phyloP scores from a whole-genome alignment of 2,888 invertebrate species.

The Pollenia angustigena region DNA sequence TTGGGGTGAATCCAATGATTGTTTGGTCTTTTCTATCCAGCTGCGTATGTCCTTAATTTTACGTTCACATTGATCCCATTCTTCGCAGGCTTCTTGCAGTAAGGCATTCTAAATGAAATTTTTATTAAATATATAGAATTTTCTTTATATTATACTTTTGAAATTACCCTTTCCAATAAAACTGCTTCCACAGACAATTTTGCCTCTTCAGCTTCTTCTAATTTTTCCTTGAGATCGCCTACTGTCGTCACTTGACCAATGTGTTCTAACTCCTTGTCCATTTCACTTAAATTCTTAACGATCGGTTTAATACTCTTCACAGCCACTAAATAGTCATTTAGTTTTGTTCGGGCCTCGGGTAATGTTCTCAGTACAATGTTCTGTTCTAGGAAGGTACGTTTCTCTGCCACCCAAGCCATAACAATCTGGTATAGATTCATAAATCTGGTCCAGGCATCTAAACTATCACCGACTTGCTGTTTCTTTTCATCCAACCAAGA shows the following conservation, averaged over 20 bases:
- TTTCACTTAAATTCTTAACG: conserved; percentile 94
- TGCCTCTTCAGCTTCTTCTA: conserved; percentile 93
- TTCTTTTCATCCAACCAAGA: conserved; percentile 93
- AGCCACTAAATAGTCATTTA: conserved; percentile 94
- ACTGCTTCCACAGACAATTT: conserved; percentile 93
- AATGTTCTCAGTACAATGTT: conserved; percentile 91
- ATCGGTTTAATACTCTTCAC: conserved; percentile 95
- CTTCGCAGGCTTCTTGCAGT: conserved; percentile 95
- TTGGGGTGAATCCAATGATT: conserved; percentile 91
- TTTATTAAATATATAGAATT: neutral
- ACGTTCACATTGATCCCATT: conserved; percentile 98
- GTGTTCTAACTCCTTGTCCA: conserved; percentile 94
- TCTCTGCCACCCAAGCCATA: conserved; percentile 93
- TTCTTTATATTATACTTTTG: neutral
- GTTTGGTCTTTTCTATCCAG: conserved; percentile 95
- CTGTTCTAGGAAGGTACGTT: conserved; percentile 91
- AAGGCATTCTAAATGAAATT: conserved; percentile 88
- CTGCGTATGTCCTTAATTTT: conserved; percentile 94
- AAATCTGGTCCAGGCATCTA: conserved; percentile 95
- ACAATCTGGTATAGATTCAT: conserved; percentile 92
- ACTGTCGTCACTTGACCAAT: conserved; percentile 93
- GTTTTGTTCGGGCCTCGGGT: conserved; percentile 92
- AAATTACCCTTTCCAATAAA: conserved; percentile 92
- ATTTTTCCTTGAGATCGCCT: conserved; percentile 92
- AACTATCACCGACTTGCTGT: conserved; percentile 92